Evolutionary conservation across 2,888 invertebrate genomes (phyloP), one percentile per base, ranked within the genome.

Genomic region (Parnassius apollo): DNA sequence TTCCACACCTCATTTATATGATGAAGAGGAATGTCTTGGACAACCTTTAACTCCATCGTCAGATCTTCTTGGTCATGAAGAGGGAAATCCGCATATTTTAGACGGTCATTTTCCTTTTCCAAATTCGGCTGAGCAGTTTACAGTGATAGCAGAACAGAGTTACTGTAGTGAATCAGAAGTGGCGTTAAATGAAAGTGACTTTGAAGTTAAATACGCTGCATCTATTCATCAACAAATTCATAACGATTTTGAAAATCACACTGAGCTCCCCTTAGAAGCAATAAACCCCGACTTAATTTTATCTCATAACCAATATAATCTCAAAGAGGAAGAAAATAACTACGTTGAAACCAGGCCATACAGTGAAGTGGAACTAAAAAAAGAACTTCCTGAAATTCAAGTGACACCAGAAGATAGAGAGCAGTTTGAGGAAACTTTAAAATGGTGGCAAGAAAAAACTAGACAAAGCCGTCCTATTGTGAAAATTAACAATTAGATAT

Each of bases 1-100:
- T 12, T 91, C 94, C 9, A 91, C 93, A 10, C 91, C 92, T 57
- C 87, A 89, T 69, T 78, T 93, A 59, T 93, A 94, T 64, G 94
- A 94, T 65, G 93, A 94, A 77, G 94, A 94, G 65, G 95, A 95
- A 70, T 93, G 93, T 57, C 71, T 74, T 49, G 90, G 91, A 22
- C 92, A 92, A 68, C 93, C 94, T 52, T 74, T 93, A 68, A 92
- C 92, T 9, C 92, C 92, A 1, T 86, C 87, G 11, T 92, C 92
- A 3, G 92, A 92, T 67, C 77, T 92, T 13, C 75, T 91, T 2
- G 81, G 80, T n/a, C 88, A 88, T 49, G 93, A 93, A 64, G 92
- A 93, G 65, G 80, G 92, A n/a, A 88, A 91, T 71, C 71, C 92
- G 3, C 86, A 88, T 65, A 70, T 93, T 60, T 80, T 93, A 50